Base-by-base conservation (phyloP, 2,888 invertebrate species). In the Ochropleura leucogaster region DNA sequence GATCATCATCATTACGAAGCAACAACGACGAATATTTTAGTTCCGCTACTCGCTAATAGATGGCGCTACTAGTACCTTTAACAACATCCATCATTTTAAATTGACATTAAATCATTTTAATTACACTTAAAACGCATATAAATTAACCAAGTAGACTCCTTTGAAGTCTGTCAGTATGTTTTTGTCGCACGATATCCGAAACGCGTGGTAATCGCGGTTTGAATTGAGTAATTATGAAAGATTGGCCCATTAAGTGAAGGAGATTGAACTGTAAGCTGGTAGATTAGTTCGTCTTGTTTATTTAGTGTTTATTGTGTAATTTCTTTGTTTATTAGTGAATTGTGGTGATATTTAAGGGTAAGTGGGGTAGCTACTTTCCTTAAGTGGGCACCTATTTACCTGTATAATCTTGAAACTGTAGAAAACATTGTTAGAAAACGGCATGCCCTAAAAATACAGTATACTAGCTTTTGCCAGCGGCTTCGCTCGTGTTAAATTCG, bases 21-120 rank as follows among this genome's bases (percentile, higher is more conserved):
- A 16, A 30, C n/a, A 0, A 40, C 16, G 55, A 20, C 6, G 30
- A 12, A 42, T 1, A 0, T 7, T 76, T 66, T 77, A 79, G 69
- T 89, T 68, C 53, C n/a, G 87, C 96, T 94, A 95, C 93, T 94
- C 93, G 30, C 10, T 83, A 85, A 89, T 4, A 95, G 96, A 95
- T 95, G 95, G 93, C 95, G 93, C 78, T 67, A 87, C 70, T 0
- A 12, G 87, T 76, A 16, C 63, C 20, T 73, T 42, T 30, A 64
- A n/a, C 14, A 3, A 60, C 44, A 74, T 72, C 55, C 4, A 67
- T 20, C 14, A 60, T 72, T 67, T 57, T 65, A 79, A 84, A 84
- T 78, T 74, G 80, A 49, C 84, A 79, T 78, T 74, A 92, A 91
- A 89, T 88, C 85, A 89, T 89, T 90, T 90, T 93, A 94, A 94